These are phyloP conservation scores for Clinocottus analis DNA, from an alignment of 2,113 vertebrate genomes.

Conservation along the genomic window DNA sequence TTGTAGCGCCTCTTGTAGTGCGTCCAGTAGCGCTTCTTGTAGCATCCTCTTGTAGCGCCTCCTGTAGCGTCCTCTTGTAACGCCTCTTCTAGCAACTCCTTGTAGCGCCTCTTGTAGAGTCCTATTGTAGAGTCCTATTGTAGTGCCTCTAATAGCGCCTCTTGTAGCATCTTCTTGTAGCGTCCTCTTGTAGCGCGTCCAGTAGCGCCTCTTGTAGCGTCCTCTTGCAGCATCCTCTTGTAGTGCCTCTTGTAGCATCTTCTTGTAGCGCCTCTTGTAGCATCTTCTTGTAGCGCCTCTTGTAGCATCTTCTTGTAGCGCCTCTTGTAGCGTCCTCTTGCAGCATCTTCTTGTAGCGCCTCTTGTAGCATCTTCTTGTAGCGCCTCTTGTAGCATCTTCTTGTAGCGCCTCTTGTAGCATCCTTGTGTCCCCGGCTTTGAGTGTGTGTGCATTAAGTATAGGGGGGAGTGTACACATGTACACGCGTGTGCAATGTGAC, in stretches of 20 bases:
- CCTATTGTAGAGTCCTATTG: too few species aligned
- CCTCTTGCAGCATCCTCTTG: too few species aligned
- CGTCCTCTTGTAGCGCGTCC: slow-evolving; percentile 16
- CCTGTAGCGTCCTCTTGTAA: too few species aligned
- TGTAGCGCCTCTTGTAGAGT: too few species aligned
- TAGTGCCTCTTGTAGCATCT: slow-evolving; percentile 12
- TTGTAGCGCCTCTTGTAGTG: too few species aligned
- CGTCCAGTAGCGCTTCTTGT: too few species aligned
- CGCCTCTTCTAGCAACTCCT: too few species aligned
- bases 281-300: slow-evolving; percentile 12
- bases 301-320: slow-evolving; percentile 19
- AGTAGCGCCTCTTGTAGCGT: slow-evolving; percentile 13
- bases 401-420: slow-evolving; percentile 18
- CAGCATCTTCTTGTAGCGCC: too few species aligned
- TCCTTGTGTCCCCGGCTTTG: too few species aligned
- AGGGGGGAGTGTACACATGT: slow-evolving; percentile 31
- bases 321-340: slow-evolving; percentile 13
- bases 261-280: slow-evolving; percentile 12
- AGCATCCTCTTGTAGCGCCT: too few species aligned
- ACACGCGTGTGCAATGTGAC: slow-evolving; percentile 53
- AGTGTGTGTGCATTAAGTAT: slow-evolving; percentile 21
- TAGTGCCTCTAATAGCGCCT: too few species aligned
- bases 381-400: slow-evolving; percentile 16
- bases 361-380: slow-evolving; percentile 9
- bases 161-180: slow-evolving; percentile 13